Conservation (phyloP, 2,888 invertebrate species). For the Parasteatoda lunata region DNA sequence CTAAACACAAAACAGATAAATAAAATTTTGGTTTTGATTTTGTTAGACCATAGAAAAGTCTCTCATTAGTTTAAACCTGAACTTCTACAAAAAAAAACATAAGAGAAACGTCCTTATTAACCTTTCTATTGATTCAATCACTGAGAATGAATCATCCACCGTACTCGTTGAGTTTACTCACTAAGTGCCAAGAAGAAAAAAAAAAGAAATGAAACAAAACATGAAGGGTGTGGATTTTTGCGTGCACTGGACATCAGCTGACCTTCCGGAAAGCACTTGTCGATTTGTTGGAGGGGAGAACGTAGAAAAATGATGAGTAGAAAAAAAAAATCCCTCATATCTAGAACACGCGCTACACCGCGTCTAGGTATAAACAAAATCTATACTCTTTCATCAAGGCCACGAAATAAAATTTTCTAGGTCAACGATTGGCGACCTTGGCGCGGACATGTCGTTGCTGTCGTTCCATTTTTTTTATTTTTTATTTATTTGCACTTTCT, state of each 20-base stretch:
- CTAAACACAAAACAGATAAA: too few relatives aligned
- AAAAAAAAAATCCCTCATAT: background rate
- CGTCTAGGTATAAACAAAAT: constrained; percentile 7
- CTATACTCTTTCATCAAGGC: constrained; percentile 27
- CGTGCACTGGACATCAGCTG: constrained; percentile 11
- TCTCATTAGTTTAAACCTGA: background rate
- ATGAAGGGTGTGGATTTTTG: background rate
- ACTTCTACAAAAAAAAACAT: background rate
- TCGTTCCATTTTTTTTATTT: too few relatives aligned
- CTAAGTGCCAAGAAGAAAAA: background rate
- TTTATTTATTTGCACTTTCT: too few relatives aligned
- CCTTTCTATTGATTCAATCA: background rate
- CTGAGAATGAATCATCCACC: background rate
- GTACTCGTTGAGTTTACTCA: background rate
- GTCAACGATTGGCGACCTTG: constrained; percentile 41
- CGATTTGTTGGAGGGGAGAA: background rate
- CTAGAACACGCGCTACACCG: constrained; percentile 1
- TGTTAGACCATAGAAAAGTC: too few relatives aligned
- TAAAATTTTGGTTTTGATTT: too few relatives aligned
- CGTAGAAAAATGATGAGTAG: background rate
- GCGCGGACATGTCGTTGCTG: background rate
- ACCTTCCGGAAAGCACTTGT: constrained; percentile 7
- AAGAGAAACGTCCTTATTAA: background rate
- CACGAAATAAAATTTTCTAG: constrained; percentile 50
- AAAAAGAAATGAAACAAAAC: background rate